phyloP scores from a whole-genome alignment of 92 coral and sea anemone genomes.

The Ricordea florida region DNA sequence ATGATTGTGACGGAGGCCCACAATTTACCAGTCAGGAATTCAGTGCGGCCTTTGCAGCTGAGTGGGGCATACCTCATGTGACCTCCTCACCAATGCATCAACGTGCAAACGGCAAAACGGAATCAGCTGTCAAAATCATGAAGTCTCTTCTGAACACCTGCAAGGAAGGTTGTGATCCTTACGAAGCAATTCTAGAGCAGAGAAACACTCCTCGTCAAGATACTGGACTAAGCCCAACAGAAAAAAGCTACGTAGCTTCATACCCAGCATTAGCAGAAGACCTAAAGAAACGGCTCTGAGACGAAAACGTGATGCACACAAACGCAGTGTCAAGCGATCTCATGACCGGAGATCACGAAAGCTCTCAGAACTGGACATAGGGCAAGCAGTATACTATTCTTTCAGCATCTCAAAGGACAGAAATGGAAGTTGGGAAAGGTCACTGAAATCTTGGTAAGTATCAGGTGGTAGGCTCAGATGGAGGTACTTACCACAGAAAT shows the following conservation, averaged over 20 bases:
- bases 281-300: no score
- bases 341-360: no score
- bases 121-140: no score
- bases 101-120: constrained; percentile 30
- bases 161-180: constrained; percentile 6
- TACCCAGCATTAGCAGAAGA: constrained; percentile 17
- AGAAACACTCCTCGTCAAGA: constrained; percentile 56
- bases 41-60: neutral
- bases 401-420: constrained; percentile 32
- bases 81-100: constrained; percentile 42
- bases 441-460: constrained; percentile 23
- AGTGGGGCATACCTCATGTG: constrained; percentile 22
- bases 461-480: constrained; percentile 27
- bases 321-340: no score
- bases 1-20: neutral
- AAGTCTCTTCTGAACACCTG: constrained; percentile 14
- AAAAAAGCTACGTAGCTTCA: constrained; percentile 13
- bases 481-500: constrained; percentile 27
- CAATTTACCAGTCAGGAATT: constrained; percentile 18
- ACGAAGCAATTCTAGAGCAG: constrained; percentile 31
- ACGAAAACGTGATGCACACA: no score
- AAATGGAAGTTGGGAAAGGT: constrained; percentile 22
- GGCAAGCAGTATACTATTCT: constrained; percentile 36
- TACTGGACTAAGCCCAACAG: constrained; percentile 47
- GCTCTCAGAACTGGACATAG: constrained; percentile 11